Evolutionary conservation across 2,797 vertebrate species (phyloP).

Genomic region (Microctenopoma steveboyesi): DNA sequence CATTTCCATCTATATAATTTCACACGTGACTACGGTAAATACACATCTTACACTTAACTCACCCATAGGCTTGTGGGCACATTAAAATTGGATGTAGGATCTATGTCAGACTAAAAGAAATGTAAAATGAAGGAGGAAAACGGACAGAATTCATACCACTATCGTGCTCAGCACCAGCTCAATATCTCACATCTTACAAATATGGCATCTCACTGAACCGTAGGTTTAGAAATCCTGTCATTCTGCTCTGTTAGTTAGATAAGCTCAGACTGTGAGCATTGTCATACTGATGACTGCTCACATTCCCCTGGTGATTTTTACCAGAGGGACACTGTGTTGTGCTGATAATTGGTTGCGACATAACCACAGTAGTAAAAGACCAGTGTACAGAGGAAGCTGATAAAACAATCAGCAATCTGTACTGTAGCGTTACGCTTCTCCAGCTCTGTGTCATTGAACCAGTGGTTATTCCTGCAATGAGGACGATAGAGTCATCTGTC

Average conservation of each 20-base stretch:
- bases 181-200: neutral
- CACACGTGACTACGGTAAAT: neutral
- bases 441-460: neutral
- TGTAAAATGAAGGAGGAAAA: neutral
- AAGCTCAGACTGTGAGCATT: neutral
- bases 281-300: neutral
- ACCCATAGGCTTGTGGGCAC: neutral
- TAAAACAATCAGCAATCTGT: neutral
- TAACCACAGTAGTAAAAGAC: neutral
- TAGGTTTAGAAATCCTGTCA: neutral
- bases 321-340: conserved; percentile 13
- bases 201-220: too few relatives aligned
- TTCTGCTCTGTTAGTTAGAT: neutral
- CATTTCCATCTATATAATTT: neutral
- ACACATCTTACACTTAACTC: neutral
- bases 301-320: neutral
- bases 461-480: neutral
- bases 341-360: conserved; percentile 1
- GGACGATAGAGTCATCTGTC: neutral
- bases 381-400: neutral
- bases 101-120: neutral
- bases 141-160: neutral
- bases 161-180: neutral
- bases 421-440: neutral
- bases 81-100: neutral